Base-by-base conservation (phyloP, 2,888 invertebrate species). In the Acanthopleura granulata region DNA sequence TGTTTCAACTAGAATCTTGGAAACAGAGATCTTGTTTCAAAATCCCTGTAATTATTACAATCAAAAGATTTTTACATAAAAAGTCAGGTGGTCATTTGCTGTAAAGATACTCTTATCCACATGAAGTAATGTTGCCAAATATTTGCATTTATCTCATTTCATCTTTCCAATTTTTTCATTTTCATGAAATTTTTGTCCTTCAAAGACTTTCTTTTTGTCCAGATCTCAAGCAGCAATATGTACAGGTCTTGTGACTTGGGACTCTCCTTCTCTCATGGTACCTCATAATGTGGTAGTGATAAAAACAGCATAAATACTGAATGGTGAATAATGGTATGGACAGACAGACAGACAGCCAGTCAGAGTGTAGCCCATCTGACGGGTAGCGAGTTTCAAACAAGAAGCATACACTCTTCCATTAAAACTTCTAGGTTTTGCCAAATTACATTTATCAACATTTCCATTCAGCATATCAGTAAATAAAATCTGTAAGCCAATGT, bases 91-190 rank as follows among this genome's bases (percentile, higher is more conserved):
- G 18, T 57, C n/a, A 57, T 9, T n/a, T 57, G 57, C 57, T 57
- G 57, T 57, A 12, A 57, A 57, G n/a, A 57, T 57, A 57, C 22
- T 57, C 57, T 57, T 57, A 57, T 57, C 57, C 57, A 57, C 57
- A 57, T 57, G 3, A 57, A 57, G 22, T 22, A 57, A 57, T n/a
- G 57, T 57, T 57, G 57, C 57, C 57, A 57, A 57, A 57, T 57
- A 57, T 57, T 40, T 57, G 57, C 57, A 57, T 57, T 57, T 57
- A 57, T 57, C 57, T 57, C 57, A 57, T 57, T 57, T 57, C 57
- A 57, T 57, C 57, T 57, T 57, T 57, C 57, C 57, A 57, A 18
- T 12, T 57, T 18, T 3, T 57, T 57, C 57, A 18, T n/a, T 57
- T 57, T 40, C 40, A 40, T 40, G 40, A 40, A 40, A 40, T 40